Conservation (phyloP, 1,140 invertebrate species). For the Drosophila pandora region DNA sequence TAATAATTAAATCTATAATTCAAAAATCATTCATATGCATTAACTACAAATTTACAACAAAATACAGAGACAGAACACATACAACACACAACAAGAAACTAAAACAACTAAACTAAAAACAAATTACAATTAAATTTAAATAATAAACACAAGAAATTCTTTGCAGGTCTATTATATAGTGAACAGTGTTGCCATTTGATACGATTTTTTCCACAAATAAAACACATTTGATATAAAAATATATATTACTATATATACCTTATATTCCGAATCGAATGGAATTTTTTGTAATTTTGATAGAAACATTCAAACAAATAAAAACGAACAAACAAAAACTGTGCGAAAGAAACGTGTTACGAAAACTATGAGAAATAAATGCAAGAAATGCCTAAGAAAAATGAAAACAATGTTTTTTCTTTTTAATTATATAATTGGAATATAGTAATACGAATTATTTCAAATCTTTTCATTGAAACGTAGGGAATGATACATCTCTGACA, state of each 20-base stretch:
- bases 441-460: too few relatives aligned
- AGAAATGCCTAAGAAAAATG: constrained; percentile 65
- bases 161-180: constrained; percentile 80
- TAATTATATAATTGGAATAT: too few relatives aligned
- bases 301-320: constrained; percentile 69
- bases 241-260: constrained; percentile 67
- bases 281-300: constrained; percentile 81
- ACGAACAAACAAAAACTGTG: constrained; percentile 45
- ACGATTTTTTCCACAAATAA: constrained; percentile 72
- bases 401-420: constrained; percentile 6
- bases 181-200: constrained; percentile 80
- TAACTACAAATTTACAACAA: constrained; percentile 48
- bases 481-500: too few relatives aligned
- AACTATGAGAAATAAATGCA: constrained; percentile 68
- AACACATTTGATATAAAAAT: constrained; percentile 73
- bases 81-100: neutral
- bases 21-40: constrained; percentile 39
- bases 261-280: constrained; percentile 76
- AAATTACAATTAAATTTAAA: constrained; percentile 20
- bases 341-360: constrained; percentile 52
- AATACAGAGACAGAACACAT: constrained; percentile 20
- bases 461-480: too few relatives aligned
- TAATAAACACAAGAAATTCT: constrained; percentile 58
- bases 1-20: constrained; percentile 7
- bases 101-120: constrained; percentile 39